Conservation (phyloP, 2,797 vertebrate genomes). For the Peromyscus melanophrys region DNA sequence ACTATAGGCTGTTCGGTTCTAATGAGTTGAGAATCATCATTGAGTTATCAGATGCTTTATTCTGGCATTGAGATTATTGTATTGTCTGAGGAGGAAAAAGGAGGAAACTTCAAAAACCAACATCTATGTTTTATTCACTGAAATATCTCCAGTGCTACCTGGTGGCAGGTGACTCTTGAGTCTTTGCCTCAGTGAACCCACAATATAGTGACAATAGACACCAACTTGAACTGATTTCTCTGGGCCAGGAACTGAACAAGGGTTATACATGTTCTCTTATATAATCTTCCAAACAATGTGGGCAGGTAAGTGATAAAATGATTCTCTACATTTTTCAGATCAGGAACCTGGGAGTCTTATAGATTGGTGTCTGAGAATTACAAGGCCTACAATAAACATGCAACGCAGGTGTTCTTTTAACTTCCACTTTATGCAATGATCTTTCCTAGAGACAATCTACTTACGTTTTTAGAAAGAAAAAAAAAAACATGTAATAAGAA, state of each 20-base stretch:
- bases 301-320: neutral
- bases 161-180: neutral
- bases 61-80: neutral
- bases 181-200: neutral
- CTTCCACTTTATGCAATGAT: neutral
- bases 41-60: slow-evolving; percentile 2
- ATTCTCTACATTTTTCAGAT: neutral
- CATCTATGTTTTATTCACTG: neutral
- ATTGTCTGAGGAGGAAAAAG: neutral
- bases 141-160: neutral
- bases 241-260: neutral
- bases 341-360: neutral
- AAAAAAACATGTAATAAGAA: neutral
- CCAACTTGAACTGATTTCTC: neutral
- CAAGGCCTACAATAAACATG: neutral
- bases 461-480: neutral
- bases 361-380: neutral
- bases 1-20: neutral
- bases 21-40: neutral
- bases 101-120: neutral
- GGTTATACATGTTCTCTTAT: neutral
- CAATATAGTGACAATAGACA: neutral
- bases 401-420: neutral
- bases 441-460: neutral
- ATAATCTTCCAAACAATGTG: neutral